These are phyloP conservation scores for Pachydiplax longipennis DNA, from an alignment of 2,888 invertebrate genomes.

Conservation along the genomic window DNA sequence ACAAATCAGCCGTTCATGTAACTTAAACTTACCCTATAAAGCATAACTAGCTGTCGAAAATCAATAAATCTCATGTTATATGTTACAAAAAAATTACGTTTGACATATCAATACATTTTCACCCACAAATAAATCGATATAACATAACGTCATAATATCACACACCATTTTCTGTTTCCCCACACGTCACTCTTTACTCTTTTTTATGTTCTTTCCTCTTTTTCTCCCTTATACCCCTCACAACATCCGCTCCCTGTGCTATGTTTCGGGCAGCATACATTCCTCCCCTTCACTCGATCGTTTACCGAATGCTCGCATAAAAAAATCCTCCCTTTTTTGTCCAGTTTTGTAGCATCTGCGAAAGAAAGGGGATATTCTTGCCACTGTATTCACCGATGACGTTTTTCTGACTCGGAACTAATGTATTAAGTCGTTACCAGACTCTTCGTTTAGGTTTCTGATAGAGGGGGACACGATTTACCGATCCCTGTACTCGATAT, in stretches of 20 bases:
- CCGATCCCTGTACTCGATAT: background rate
- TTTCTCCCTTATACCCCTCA: background rate
- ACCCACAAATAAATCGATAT: too few species aligned
- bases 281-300: background rate
- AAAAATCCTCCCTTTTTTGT: background rate
- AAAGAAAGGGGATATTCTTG: background rate
- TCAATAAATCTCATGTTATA: too few species aligned
- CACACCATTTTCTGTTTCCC: background rate
- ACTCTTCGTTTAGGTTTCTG: background rate
- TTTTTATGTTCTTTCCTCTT: background rate
- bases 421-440: slow-evolving; percentile 28
- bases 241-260: background rate
- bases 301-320: background rate
- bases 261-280: background rate
- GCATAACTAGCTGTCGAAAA: too few species aligned
- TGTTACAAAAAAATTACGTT: too few species aligned
- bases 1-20: too few species aligned
- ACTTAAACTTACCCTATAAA: too few species aligned
- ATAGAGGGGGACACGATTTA: background rate
- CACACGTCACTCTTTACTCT: background rate
- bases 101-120: too few species aligned
- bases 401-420: slow-evolving; percentile 5
- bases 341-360: background rate
- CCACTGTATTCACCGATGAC: background rate
- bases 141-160: too few species aligned